Percentiles rank a stretch among this genome's conserved stretches.
phyloP scores from a whole-genome alignment of 2,113 vertebrate genomes.

The Cyrtonyx montezumae region DNA sequence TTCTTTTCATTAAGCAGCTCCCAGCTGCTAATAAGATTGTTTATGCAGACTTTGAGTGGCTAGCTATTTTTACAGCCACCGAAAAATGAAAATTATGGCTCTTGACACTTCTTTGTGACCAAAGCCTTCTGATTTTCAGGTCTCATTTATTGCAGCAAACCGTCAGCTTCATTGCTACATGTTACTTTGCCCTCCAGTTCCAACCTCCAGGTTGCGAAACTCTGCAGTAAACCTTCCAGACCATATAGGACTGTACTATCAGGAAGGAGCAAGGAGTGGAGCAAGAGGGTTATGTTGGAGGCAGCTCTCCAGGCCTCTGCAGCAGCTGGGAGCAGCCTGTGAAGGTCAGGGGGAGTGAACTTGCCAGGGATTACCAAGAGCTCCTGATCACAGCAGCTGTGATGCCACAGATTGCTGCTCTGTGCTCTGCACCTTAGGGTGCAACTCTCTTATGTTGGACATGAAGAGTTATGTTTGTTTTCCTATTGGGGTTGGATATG shows the following conservation, averaged over 20 bases:
- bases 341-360: neutral
- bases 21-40: neutral
- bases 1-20: neutral
- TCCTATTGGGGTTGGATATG: neutral
- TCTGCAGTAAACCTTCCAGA: neutral
- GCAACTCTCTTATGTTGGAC: neutral
- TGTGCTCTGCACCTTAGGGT: rapidly evolving
- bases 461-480: neutral
- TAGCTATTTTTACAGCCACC: neutral
- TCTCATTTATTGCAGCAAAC: neutral
- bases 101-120: neutral
- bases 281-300: neutral
- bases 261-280: neutral
- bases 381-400: neutral
- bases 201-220: neutral
- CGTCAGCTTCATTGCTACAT: neutral
- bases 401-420: neutral
- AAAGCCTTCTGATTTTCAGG: neutral
- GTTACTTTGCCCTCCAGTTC: neutral
- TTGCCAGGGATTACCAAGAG: neutral
- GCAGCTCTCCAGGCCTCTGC: neutral
- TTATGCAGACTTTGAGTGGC: neutral
- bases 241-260: neutral
- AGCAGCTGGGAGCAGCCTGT: neutral
- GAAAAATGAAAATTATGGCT: conserved; percentile 18